These are phyloP conservation scores for Caradrina kadenii DNA, from an alignment of 2,888 invertebrate species.

Conservation along the genomic window DNA sequence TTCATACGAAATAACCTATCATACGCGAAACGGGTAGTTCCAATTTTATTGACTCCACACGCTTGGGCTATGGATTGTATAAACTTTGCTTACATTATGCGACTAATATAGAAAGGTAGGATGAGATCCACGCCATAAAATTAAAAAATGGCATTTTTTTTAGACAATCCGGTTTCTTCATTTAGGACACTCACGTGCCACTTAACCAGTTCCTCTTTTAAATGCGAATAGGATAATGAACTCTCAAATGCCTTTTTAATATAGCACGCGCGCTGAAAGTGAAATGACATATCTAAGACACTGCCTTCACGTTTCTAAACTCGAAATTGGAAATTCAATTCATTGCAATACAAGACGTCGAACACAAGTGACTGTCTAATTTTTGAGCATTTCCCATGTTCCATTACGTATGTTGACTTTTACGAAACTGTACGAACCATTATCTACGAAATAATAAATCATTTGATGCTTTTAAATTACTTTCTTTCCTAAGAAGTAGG, in stretches of 20 bases:
- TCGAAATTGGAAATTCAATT: slow-evolving; percentile 23
- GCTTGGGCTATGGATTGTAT: too few relatives aligned
- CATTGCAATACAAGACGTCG: slow-evolving; percentile 19
- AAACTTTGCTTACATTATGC: too few relatives aligned
- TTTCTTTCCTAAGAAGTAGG: slow-evolving; percentile 1
- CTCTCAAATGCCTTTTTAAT: slow-evolving; percentile 29
- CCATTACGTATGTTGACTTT: background rate
- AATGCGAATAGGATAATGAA: slow-evolving; percentile 20
- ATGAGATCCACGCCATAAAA: too few relatives aligned
- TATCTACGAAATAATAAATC: background rate
- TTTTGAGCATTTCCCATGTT: background rate
- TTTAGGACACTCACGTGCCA: background rate
- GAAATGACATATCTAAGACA: slow-evolving; percentile 35
- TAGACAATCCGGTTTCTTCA: background rate
- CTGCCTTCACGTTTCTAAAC: slow-evolving; percentile 10
- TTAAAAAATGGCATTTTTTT: background rate
- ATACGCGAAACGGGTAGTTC: too few relatives aligned
- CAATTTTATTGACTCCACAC: too few relatives aligned
- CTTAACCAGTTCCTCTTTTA: slow-evolving; percentile 6
- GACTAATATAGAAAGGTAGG: too few relatives aligned
- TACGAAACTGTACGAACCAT: background rate
- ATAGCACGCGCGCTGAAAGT: slow-evolving; percentile 6
- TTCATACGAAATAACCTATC: too few relatives aligned
- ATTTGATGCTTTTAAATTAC: background rate
- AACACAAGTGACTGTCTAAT: background rate